A percentile compares a stretch with the other conserved stretches of the same genome.
Evolutionary conservation across 1,140 invertebrate species (phyloP).

Genomic region (Papilio machaon): DNA sequence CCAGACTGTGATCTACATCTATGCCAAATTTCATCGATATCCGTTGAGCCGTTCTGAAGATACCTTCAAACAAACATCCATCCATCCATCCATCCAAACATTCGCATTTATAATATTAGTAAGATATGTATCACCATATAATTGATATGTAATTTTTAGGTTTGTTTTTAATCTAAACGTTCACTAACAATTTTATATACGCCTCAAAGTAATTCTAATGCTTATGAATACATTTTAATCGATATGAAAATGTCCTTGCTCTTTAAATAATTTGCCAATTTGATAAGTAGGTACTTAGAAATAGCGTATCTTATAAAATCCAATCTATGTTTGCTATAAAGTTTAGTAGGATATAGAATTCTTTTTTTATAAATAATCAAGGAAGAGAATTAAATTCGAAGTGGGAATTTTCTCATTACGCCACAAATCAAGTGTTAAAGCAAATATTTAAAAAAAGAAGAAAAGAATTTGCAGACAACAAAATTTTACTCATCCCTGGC

Average conservation of each 20-base stretch:
- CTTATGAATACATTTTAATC: neutral
- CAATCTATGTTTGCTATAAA: neutral
- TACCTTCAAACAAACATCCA: no score
- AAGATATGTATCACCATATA: no score
- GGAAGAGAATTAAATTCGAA: slow-evolving; percentile 61
- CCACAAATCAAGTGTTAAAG: slow-evolving; percentile 80
- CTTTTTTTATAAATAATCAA: slow-evolving; percentile 39
- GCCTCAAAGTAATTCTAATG: neutral
- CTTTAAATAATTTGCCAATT: neutral
- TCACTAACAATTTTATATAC: neutral
- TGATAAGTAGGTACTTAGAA: no score
- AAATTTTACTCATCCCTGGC: slow-evolving; percentile 75
- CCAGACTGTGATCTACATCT: no score
- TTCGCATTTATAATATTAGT: no score
- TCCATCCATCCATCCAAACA: no score
- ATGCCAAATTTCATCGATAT: no score
- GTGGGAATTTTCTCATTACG: slow-evolving; percentile 77
- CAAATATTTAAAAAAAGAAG: slow-evolving; percentile 77
- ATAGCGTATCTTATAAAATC: neutral
- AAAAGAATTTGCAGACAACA: slow-evolving; percentile 77
- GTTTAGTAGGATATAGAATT: neutral
- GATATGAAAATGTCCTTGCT: neutral
- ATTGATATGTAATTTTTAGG: no score
- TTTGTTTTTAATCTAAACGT: neutral
- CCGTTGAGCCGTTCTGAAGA: no score